Percentiles rank a stretch among this genome's conserved stretches.
Evolutionary conservation across 2,888 invertebrate species (phyloP).

Genomic region (Ischnus inquisitorius): DNA sequence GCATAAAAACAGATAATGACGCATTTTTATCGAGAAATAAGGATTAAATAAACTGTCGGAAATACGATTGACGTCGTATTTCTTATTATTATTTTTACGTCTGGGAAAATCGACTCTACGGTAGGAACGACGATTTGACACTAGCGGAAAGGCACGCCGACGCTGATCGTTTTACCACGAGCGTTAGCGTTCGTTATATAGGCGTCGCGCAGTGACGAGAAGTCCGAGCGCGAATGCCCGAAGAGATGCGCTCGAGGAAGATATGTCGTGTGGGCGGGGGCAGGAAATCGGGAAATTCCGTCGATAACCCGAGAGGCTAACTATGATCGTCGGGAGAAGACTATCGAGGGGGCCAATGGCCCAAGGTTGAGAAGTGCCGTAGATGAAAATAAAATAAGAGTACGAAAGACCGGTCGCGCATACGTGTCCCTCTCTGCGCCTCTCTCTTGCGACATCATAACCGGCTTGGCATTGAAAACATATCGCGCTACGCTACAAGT

Average conservation of each 20-base stretch:
- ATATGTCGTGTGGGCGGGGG: background rate
- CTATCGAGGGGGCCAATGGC: background rate
- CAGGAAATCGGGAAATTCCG: slow-evolving; percentile 33
- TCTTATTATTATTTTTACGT: background rate
- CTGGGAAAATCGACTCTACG: background rate
- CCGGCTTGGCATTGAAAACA: background rate
- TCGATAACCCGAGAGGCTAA: slow-evolving; percentile 15
- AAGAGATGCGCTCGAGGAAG: background rate
- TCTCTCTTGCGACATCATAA: background rate
- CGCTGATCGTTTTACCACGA: too few species aligned
- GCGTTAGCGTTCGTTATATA: too few species aligned
- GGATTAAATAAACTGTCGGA: background rate
- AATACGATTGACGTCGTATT: background rate
- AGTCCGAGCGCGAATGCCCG: background rate
- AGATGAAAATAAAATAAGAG: slow-evolving; percentile 61
- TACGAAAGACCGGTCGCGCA: background rate
- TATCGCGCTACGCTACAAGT: background rate
- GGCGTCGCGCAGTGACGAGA: background rate
- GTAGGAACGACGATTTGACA: too few species aligned
- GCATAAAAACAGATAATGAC: slow-evolving; percentile 17
- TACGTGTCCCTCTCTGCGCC: background rate
- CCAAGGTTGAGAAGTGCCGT: slow-evolving; percentile 73
- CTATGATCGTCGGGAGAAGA: slow-evolving; percentile 6
- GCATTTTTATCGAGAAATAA: background rate
- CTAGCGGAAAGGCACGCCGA: too few species aligned